Evolutionary conservation across 1,140 invertebrate species (phyloP).

Genomic region (Ostrea denselamellosa): DNA sequence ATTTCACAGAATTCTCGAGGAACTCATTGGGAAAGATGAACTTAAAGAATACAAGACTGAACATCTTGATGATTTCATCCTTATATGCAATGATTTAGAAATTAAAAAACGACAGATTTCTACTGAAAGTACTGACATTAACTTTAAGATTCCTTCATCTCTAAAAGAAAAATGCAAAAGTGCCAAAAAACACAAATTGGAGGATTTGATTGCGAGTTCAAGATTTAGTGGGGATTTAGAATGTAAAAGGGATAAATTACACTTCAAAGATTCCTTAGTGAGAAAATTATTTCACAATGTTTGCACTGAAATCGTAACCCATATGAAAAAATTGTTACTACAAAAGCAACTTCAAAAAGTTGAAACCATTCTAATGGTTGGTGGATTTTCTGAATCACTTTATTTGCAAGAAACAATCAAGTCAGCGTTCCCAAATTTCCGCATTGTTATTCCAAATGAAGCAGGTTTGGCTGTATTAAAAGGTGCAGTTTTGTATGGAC

Average conservation of each 20-base stretch:
- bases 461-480: slow-evolving; percentile 57
- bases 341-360: neutral
- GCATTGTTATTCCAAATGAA: slow-evolving; percentile 53
- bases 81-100: slow-evolving; percentile 56
- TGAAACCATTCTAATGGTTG: slow-evolving; percentile 58
- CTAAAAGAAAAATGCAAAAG: neutral
- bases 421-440: slow-evolving; percentile 43
- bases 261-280: neutral
- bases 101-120: slow-evolving; percentile 56
- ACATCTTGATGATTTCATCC: slow-evolving; percentile 44
- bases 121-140: slow-evolving; percentile 48
- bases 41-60: slow-evolving; percentile 45
- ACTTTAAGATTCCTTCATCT: slow-evolving; percentile 47
- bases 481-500: slow-evolving; percentile 61
- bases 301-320: neutral
- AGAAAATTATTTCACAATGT: neutral
- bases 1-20: slow-evolving; percentile 45
- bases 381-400: slow-evolving; percentile 57
- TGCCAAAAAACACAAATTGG: neutral
- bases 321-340: slow-evolving; percentile 7
- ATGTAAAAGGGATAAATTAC: slow-evolving; percentile 13
- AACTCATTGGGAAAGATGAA: slow-evolving; percentile 33
- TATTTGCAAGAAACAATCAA: slow-evolving; percentile 45
- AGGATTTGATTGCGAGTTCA: neutral
- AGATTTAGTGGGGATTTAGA: neutral